Evolutionary conservation across 2,888 invertebrate species (phyloP), one percentile per base, ranked within the genome.

Genomic region (Campoletis raptor): DNA sequence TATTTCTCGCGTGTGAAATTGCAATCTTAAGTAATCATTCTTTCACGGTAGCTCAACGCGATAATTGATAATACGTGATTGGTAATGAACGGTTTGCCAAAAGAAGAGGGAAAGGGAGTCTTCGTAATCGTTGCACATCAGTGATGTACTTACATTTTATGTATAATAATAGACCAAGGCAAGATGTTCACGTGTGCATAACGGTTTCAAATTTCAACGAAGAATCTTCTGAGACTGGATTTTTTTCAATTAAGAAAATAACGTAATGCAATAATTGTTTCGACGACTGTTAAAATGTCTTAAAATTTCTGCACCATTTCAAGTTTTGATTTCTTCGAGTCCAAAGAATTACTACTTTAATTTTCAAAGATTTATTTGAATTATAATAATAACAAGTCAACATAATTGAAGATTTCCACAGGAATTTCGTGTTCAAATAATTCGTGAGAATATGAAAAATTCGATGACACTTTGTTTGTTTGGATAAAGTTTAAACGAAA

Each of bases 1-100:
- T 24, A 73, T 54, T 76, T 66, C 82, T 83, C 72, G 83, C 80
- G 86, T 86, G 86, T 80, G 52, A 72, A 80, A 83, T 73, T 67
- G 72, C 66, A 52, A 80, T 86, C 42, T 79, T 52, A 61, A 30
- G 61, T 61, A 57, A 76, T 82, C 42, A 85, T 82, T 82, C 18
- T 83, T 85, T 74, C 74, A 76, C 80, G 76, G 80, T 77, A 77
- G 67, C 74, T 77, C 79, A 37, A 18, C 83, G 42, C 37, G 70
- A 72, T 86, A 83, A 86, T 86, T 86, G 66, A 66, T 83, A 72
- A 86, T 77, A 57, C 82, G 78, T 57, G 82, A 81, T 81, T 42
- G 74, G 21, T 64, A 83, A 80, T 66, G 42, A 80, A 64, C 76
- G 69, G 42, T 64, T 70, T 24, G 37, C 37, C 24, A 9, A 48